Conservation (phyloP, 2,797 vertebrate genomes). For the Gobio occitaniae region DNA sequence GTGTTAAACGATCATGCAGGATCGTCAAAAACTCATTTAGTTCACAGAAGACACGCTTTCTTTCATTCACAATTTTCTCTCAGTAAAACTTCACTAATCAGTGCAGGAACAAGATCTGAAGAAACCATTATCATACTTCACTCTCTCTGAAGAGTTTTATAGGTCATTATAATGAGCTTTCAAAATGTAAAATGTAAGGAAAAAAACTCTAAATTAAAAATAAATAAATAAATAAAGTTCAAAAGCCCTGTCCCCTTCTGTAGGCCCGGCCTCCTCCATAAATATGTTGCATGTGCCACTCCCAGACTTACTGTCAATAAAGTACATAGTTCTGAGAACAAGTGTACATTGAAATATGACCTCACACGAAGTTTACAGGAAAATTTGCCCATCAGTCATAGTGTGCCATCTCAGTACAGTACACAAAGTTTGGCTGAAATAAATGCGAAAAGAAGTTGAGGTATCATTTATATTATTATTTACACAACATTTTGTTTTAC, state of each 20-base stretch:
- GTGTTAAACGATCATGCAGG: background rate
- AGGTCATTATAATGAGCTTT: conserved; percentile 1
- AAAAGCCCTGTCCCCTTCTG: too few species aligned
- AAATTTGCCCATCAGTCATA: background rate
- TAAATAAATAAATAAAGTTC: background rate
- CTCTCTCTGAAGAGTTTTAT: background rate
- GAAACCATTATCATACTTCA: background rate
- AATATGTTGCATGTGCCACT: background rate
- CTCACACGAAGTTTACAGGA: background rate
- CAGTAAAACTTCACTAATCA: conserved; percentile 6
- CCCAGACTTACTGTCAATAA: background rate
- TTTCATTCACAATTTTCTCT: conserved; percentile 10
- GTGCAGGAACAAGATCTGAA: background rate
- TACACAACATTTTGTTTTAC: too few species aligned
- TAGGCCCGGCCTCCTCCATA: too few species aligned
- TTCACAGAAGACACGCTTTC: background rate
- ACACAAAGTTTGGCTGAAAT: background rate
- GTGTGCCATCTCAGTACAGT: background rate
- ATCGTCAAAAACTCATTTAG: background rate
- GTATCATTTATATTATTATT: background rate
- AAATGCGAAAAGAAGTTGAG: background rate
- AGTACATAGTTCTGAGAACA: background rate
- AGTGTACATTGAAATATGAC: background rate
- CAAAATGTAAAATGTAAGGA: background rate
- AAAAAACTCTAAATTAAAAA: too few species aligned